phyloP scores from a whole-genome alignment of 2,888 invertebrate species.

The Brachyopa scutellaris region DNA sequence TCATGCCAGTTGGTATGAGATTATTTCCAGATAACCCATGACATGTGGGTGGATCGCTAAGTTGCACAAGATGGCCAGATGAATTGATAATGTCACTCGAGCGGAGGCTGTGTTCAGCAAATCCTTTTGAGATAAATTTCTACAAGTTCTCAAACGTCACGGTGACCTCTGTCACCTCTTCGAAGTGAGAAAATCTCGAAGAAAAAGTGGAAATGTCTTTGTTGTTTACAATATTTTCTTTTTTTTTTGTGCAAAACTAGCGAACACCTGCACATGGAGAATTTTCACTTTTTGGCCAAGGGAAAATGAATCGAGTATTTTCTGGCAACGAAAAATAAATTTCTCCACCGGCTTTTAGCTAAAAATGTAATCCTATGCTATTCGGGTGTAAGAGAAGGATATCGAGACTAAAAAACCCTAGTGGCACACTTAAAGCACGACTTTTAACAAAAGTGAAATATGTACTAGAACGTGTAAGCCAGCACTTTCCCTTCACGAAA shows the following conservation, averaged over 20 bases:
- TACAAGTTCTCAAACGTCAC: too few species aligned
- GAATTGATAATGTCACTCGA: background rate
- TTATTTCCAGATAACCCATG: constrained; percentile 9
- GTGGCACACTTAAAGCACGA: too few species aligned
- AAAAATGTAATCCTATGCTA: constrained; percentile 4
- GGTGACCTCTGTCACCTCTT: background rate
- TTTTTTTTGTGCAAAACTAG: background rate
- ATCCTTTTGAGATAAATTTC: too few species aligned
- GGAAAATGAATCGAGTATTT: constrained; percentile 48
- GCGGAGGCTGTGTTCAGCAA: background rate
- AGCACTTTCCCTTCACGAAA: constrained; percentile 67
- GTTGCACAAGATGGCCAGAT: background rate
- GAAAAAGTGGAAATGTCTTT: constrained; percentile 34
- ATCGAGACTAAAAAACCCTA: constrained; percentile 2
- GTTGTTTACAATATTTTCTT: constrained; percentile 66
- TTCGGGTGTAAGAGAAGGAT: constrained; percentile 58
- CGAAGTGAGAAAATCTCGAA: background rate
- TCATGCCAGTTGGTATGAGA: constrained; percentile 9
- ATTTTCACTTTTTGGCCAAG: constrained; percentile 64
- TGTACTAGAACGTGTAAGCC: constrained; percentile 48
- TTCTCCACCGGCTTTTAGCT: constrained; percentile 29
- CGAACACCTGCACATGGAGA: constrained; percentile 57
- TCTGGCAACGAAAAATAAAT: constrained; percentile 47
- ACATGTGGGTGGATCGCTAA: constrained; percentile 39
- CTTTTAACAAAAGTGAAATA: constrained; percentile 56